Conservation (phyloP, 2,797 vertebrate species). For the Myotis vivesi region DNA sequence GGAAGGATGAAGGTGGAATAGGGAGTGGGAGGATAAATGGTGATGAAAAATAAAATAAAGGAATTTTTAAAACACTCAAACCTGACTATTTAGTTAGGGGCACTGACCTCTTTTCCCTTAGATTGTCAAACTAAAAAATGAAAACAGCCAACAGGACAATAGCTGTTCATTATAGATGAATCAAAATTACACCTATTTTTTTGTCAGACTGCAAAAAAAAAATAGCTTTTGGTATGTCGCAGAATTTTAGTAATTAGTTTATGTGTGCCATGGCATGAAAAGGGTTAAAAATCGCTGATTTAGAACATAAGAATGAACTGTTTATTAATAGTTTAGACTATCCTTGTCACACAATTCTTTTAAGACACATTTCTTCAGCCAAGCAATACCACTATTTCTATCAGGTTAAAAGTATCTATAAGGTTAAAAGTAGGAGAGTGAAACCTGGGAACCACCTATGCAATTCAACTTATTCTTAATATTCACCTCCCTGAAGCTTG, state of each 20-base stretch:
- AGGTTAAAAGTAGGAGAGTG: background rate
- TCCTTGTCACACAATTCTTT: constrained; percentile 22
- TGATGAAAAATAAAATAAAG: background rate
- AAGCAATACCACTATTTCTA: background rate
- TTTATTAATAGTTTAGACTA: constrained; percentile 1
- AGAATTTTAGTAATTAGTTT: background rate
- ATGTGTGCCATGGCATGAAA: background rate
- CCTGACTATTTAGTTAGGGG: background rate
- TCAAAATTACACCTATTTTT: background rate
- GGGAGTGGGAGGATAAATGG: background rate
- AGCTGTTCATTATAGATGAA: background rate
- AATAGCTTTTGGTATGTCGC: background rate
- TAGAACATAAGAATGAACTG: constrained; percentile 19
- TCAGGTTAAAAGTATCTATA: background rate
- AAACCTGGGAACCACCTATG: background rate
- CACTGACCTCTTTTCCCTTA: background rate
- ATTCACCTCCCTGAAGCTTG: constrained; percentile 21
- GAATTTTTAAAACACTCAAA: background rate
- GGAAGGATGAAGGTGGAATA: background rate
- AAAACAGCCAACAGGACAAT: background rate
- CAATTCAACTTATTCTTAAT: constrained; percentile 24
- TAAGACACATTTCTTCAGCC: constrained; percentile 32
- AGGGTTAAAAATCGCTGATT: background rate
- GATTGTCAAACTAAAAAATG: background rate
- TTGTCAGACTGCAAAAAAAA: background rate